A percentile compares a stretch with the other conserved stretches of the same genome.
These are phyloP conservation scores for Eulemur rufifrons DNA, from an alignment of 2,113 vertebrate species.

Conservation along the genomic window DNA sequence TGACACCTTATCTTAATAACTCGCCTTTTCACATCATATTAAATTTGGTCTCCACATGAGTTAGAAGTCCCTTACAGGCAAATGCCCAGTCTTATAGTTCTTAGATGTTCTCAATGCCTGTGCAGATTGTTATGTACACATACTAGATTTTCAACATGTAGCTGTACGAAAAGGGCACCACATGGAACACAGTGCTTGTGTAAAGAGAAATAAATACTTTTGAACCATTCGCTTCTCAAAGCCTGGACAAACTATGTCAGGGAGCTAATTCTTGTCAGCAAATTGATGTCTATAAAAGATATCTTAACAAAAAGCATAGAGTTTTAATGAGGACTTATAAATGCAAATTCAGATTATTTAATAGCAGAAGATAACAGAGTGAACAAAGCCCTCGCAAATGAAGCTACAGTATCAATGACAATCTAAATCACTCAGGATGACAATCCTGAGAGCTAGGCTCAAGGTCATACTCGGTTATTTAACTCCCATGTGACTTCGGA, in stretches of 20 bases:
- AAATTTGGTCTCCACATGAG: not conserved
- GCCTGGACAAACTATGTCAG: not conserved
- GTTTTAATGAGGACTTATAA: not conserved
- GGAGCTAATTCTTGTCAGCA: not conserved
- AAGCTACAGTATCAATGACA: not conserved
- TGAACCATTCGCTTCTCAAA: not conserved
- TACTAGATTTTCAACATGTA: not conserved
- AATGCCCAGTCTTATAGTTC: not conserved
- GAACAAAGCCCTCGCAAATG: not conserved
- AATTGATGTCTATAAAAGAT: not conserved
- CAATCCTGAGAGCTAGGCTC: not conserved
- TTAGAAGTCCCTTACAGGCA: not conserved
- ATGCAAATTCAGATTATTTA: conserved; percentile 20
- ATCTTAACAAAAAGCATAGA: not conserved
- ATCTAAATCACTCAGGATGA: too few species aligned
- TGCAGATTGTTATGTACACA: not conserved
- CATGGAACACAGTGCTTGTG: not conserved
- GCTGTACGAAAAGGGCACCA: not conserved
- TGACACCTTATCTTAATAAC: not conserved
- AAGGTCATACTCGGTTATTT: not conserved
- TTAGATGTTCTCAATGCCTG: not conserved
- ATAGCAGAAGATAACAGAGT: not conserved
- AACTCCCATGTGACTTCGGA: not conserved
- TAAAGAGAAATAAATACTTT: not conserved
- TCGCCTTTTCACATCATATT: not conserved